phyloP scores from a whole-genome alignment of 2,888 invertebrate species.

The Tachystola acroxantha region DNA sequence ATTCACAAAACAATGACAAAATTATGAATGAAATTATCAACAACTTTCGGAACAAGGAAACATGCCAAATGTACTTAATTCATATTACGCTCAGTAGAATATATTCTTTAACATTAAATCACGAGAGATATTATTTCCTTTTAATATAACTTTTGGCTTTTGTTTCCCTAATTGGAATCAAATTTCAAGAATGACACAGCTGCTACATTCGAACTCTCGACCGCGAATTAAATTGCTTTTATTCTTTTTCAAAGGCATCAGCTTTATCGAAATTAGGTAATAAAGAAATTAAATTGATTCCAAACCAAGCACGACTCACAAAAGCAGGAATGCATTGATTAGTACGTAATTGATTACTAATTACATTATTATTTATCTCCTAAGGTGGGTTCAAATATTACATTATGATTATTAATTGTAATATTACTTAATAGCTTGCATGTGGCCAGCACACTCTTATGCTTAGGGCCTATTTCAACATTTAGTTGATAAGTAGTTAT shows the following conservation, averaged over 20 bases:
- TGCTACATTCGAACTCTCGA: constrained; percentile 43
- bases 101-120: constrained; percentile 40
- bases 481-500: too few species aligned
- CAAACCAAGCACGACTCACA: too few species aligned
- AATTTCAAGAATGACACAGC: constrained; percentile 67
- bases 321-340: too few species aligned
- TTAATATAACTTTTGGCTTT: constrained; percentile 67
- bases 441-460: too few species aligned
- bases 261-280: constrained; percentile 3
- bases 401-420: too few species aligned
- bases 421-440: too few species aligned
- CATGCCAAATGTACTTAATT: constrained; percentile 16
- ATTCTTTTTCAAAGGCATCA: constrained; percentile 20
- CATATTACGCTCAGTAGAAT: constrained; percentile 26
- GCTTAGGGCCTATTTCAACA: too few species aligned
- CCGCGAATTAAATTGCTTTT: constrained; percentile 45
- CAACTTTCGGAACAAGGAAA: constrained; percentile 3
- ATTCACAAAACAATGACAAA: too few species aligned
- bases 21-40: too few species aligned
- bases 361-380: too few species aligned
- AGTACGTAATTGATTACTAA: too few species aligned
- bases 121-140: constrained; percentile 42
- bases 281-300: constrained; percentile 1
- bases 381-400: too few species aligned
- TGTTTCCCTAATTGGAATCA: constrained; percentile 70